Base-by-base conservation (phyloP, 2,797 vertebrate species). In the Coranthus polyacanthus region DNA sequence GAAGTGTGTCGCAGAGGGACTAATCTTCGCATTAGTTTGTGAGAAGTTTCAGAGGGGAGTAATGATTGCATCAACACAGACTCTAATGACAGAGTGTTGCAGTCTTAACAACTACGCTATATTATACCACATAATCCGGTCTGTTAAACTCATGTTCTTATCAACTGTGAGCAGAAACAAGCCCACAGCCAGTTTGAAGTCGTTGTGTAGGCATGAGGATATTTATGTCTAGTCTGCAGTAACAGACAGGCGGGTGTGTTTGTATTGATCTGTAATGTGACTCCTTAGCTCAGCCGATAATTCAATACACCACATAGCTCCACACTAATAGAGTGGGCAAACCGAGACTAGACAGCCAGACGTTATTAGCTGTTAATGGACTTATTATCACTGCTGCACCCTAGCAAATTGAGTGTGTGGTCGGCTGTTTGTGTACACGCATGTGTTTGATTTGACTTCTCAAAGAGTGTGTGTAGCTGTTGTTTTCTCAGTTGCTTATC, bases 181-280 rank as follows among this genome's bases (percentile, higher is more conserved):
- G 11, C 50, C 1, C 7, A 0, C 18, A 3, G 26, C 15, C 39
- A 9, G 0, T 38, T 1, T 24, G 38, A 1, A 0, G n/a, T 15
- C 17, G 24, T 44, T n/a, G 37, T 42, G 12, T 42, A 2, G 34
- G 13, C 8, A 36, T 17, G 9, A 13, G 26, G 20, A 36, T 54
- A 21, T 70, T 67, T 69, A 64, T 65, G 56, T 47, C 15, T 16
- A n/a, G 17, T 29, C 41, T 51, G 46, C 59, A 17, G 58, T 29
- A 50, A 57, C 45, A 53, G 50, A 71, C 58, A 29, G 18, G 53
- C 72, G 41, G 59, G 6, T 67, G 66, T 56, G 56, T 58, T 64
- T 36, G 39, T 72, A 83, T 83, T 78, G 89, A 88, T 86, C 55
- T 54, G 81, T 54, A 71, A 83, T 51, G 54, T 21, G 70, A 83